Percentiles rank a stretch among this genome's conserved stretches.
Evolutionary conservation across 2,888 invertebrate genomes (phyloP).

Genomic region (Sphinx pinastri): DNA sequence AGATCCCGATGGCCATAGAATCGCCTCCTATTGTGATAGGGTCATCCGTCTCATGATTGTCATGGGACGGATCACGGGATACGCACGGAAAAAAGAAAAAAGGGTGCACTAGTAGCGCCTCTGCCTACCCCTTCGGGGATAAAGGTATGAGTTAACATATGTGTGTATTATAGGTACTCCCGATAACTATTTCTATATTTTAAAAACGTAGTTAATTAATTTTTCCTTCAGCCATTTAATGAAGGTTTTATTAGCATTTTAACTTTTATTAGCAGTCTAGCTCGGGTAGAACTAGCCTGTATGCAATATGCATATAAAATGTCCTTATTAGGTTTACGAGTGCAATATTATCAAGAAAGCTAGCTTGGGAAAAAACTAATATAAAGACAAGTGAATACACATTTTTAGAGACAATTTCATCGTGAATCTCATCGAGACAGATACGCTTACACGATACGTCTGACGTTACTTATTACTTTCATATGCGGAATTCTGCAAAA

Average conservation of each 20-base stretch:
- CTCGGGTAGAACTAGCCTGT: slow-evolving; percentile 6
- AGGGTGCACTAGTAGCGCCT: no score
- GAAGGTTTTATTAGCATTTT: neutral
- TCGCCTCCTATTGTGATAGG: no score
- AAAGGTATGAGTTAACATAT: no score
- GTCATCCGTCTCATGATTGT: no score
- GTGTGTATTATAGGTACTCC: no score
- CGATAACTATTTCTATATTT: no score
- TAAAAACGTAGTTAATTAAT: neutral
- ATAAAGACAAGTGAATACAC: slow-evolving; percentile 28
- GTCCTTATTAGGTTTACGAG: slow-evolving; percentile 20
- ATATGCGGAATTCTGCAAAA: slow-evolving; percentile 46
- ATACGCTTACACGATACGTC: slow-evolving; percentile 38
- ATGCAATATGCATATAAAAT: slow-evolving; percentile 10
- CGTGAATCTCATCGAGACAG: slow-evolving; percentile 40
- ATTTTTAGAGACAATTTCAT: slow-evolving; percentile 35
- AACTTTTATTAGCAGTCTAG: neutral
- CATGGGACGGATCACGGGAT: no score
- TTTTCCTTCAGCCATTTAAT: neutral
- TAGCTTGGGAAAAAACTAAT: slow-evolving; percentile 30
- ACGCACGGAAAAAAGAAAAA: no score
- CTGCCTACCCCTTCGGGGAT: no score
- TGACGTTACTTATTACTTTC: slow-evolving; percentile 55
- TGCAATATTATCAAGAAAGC: slow-evolving; percentile 13
- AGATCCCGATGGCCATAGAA: no score